These are phyloP conservation scores for Trissolcus japonicus DNA, from an alignment of 2,888 invertebrate species.

Conservation along the genomic window DNA sequence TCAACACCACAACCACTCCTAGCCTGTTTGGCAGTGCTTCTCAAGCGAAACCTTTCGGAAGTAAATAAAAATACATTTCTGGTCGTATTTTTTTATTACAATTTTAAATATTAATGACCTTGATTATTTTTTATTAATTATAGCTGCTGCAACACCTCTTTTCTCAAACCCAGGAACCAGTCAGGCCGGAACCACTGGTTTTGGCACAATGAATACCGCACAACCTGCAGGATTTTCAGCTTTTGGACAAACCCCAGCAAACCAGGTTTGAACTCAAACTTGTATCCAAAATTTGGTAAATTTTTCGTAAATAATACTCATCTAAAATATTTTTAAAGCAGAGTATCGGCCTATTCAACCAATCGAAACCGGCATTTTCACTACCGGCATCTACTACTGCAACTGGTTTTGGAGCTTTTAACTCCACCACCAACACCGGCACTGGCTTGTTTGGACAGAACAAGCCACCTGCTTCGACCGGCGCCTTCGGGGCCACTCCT, in stretches of 20 bases:
- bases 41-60: constrained; percentile 76
- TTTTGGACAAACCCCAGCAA: constrained; percentile 74
- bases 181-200: constrained; percentile 67
- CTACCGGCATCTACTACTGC: constrained; percentile 70
- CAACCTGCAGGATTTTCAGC: constrained; percentile 71
- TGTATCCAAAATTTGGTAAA: neutral
- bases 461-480: constrained; percentile 73
- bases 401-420: constrained; percentile 75
- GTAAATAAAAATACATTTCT: constrained; percentile 63
- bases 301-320: neutral
- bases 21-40: constrained; percentile 75
- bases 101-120: neutral
- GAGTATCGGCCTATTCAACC: constrained; percentile 71
- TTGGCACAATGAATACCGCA: constrained; percentile 71
- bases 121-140: constrained; percentile 13
- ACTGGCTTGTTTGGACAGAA: constrained; percentile 77
- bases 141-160: constrained; percentile 70
- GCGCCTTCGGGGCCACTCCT: constrained; percentile 74
- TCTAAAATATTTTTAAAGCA: neutral
- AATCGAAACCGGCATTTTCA: constrained; percentile 75
- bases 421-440: constrained; percentile 73
- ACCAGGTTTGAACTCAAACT: constrained; percentile 65
- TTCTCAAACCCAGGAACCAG: constrained; percentile 72
- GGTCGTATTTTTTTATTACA: neutral
- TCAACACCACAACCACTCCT: constrained; percentile 71